phyloP scores from a whole-genome alignment of 2,888 invertebrate species.

The Sinelater perroti region DNA sequence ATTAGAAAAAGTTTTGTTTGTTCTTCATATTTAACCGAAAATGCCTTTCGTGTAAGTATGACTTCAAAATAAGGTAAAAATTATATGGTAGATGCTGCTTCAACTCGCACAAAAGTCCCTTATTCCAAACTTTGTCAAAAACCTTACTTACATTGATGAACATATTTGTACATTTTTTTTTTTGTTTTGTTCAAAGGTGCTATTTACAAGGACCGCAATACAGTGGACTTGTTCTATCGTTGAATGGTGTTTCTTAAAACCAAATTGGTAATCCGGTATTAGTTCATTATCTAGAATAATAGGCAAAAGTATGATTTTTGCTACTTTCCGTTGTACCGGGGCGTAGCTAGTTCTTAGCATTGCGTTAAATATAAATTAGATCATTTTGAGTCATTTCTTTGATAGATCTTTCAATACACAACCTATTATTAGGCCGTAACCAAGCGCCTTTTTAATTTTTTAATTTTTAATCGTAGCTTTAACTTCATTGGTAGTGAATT shows the following conservation, averaged over 20 bases:
- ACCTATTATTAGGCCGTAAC: too few species aligned
- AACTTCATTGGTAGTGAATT: neutral
- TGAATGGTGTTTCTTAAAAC: neutral
- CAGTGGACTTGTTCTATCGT: neutral
- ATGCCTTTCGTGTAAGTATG: too few species aligned
- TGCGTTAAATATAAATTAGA: slow-evolving; percentile 3
- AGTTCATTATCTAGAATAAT: too few species aligned
- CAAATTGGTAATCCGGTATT: neutral
- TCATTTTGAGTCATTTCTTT: slow-evolving; percentile 6
- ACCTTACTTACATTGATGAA: neutral
- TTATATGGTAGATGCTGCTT: neutral
- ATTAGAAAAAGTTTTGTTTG: neutral
- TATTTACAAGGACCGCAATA: neutral
- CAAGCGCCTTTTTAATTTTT: too few species aligned
- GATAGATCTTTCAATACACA: neutral
- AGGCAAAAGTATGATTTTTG: neutral
- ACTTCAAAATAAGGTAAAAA: neutral
- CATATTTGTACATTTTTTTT: neutral
- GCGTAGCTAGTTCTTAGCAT: neutral
- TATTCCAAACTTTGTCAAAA: neutral
- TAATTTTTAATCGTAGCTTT: neutral
- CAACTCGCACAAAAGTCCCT: neutral
- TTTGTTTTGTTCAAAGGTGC: neutral
- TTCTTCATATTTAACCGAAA: too few species aligned
- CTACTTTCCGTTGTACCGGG: neutral